These are phyloP conservation scores for Sylvietta virens DNA, from an alignment of 2,113 vertebrate genomes.

Conservation along the genomic window DNA sequence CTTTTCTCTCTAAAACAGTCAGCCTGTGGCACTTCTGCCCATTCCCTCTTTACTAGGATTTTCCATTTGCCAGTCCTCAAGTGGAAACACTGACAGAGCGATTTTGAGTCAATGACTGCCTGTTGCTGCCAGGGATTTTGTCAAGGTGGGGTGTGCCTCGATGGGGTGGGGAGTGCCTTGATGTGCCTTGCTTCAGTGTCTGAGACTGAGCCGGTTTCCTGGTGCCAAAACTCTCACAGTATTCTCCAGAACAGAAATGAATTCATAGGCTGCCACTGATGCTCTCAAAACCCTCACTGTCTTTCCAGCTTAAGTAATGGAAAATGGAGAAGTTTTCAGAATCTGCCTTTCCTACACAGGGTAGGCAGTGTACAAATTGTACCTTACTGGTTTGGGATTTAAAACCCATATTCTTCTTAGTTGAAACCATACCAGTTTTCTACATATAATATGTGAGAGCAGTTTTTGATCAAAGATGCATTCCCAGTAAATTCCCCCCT, in stretches of 20 bases:
- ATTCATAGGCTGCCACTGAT: neutral
- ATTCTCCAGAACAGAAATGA: neutral
- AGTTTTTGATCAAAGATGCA: neutral
- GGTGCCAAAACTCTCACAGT: neutral
- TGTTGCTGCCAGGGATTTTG: neutral
- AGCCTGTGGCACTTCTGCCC: neutral
- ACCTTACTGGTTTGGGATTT: neutral
- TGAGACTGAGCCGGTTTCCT: neutral
- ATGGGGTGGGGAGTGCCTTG: neutral
- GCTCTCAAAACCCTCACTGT: neutral
- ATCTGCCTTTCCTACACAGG: neutral
- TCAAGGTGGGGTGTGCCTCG: neutral
- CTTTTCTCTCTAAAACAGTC: neutral
- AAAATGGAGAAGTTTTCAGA: neutral
- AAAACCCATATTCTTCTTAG: neutral
- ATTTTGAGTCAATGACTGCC: neutral
- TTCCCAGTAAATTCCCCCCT: neutral
- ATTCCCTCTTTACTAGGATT: neutral
- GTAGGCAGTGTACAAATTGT: neutral
- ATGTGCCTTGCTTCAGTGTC: neutral
- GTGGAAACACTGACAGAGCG: neutral
- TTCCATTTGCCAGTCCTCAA: neutral
- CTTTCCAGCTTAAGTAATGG: neutral
- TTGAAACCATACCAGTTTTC: neutral
- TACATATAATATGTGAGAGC: rapidly evolving